Conservation (phyloP, 2,888 invertebrate species). For the Dasypogon diadema region DNA sequence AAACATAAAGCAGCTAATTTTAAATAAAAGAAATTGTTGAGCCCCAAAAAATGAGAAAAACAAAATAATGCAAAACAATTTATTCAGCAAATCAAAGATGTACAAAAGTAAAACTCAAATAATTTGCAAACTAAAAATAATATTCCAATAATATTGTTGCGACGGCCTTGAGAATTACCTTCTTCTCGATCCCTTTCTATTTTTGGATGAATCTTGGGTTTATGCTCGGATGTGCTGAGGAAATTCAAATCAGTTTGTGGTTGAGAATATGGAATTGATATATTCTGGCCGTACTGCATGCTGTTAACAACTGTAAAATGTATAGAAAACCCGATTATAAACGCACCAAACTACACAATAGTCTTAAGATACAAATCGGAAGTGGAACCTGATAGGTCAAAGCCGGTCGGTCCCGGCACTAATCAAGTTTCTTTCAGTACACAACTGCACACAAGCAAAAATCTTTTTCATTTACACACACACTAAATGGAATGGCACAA, state of each 20-base stretch:
- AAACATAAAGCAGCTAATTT: too few relatives aligned
- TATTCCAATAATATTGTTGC: constrained; percentile 16
- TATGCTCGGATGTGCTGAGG: constrained; percentile 68
- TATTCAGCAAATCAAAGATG: neutral
- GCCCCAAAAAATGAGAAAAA: constrained; percentile 5
- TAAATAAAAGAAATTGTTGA: too few relatives aligned
- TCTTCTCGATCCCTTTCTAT: constrained; percentile 69
- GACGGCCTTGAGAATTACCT: constrained; percentile 61
- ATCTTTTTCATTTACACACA: constrained; percentile 18
- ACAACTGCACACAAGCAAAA: constrained; percentile 6
- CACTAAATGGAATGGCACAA: constrained; percentile 53
- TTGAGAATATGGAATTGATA: constrained; percentile 69
- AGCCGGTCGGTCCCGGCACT: constrained; percentile 24
- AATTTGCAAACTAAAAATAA: constrained; percentile 53
- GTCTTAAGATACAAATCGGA: neutral
- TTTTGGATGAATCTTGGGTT: constrained; percentile 69
- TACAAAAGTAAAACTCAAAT: neutral
- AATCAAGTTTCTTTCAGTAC: constrained; percentile 21
- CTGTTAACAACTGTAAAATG: constrained; percentile 66
- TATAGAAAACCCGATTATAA: neutral
- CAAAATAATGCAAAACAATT: neutral
- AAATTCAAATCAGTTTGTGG: constrained; percentile 69
- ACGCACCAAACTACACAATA: neutral
- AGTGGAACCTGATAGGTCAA: neutral
- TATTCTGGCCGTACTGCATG: constrained; percentile 69